Percentiles rank a stretch among this genome's conserved stretches.
phyloP scores from a whole-genome alignment of 2,888 invertebrate species.

The Omphaloscelis lunosa region DNA sequence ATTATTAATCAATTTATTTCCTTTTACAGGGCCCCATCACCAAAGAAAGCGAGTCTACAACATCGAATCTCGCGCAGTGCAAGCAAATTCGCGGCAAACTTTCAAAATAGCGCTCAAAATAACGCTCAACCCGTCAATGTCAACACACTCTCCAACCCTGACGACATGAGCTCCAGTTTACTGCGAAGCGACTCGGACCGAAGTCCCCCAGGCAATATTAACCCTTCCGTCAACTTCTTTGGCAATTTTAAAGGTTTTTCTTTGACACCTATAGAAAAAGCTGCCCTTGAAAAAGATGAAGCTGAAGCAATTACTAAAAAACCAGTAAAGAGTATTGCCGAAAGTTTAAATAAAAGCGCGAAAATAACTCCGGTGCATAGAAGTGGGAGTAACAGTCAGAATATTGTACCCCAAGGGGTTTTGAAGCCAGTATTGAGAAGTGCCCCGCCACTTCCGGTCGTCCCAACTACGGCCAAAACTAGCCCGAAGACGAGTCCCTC shows the following conservation, averaged over 20 bases:
- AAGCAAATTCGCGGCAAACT: slow-evolving; percentile 87
- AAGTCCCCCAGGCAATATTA: slow-evolving; percentile 86
- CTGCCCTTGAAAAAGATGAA: slow-evolving; percentile 64
- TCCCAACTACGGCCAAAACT: slow-evolving; percentile 82
- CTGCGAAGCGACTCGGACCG: slow-evolving; percentile 89
- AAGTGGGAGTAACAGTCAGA: slow-evolving; percentile 84
- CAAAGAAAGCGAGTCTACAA: slow-evolving; percentile 86
- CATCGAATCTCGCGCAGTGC: slow-evolving; percentile 86
- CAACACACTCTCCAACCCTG: slow-evolving; percentile 91
- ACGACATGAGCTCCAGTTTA: slow-evolving; percentile 93
- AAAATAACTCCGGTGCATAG: slow-evolving; percentile 89
- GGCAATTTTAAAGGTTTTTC: slow-evolving; percentile 97
- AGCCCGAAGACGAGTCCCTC: slow-evolving; percentile 83
- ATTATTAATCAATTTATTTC: background rate
- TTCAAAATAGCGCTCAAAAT: slow-evolving; percentile 82
- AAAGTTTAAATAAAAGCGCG: slow-evolving; percentile 84
- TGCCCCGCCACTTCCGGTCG: slow-evolving; percentile 92
- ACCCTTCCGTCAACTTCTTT: slow-evolving; percentile 92
- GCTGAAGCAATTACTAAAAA: slow-evolving; percentile 55
- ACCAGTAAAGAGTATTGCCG: slow-evolving; percentile 60
- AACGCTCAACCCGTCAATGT: slow-evolving; percentile 84
- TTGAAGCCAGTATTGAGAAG: slow-evolving; percentile 88
- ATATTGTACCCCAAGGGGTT: slow-evolving; percentile 79
- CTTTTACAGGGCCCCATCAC: slow-evolving; percentile 82
- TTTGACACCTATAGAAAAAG: slow-evolving; percentile 92